Conservation (phyloP, 1,140 invertebrate species). For the Tetraneura akinire region DNA sequence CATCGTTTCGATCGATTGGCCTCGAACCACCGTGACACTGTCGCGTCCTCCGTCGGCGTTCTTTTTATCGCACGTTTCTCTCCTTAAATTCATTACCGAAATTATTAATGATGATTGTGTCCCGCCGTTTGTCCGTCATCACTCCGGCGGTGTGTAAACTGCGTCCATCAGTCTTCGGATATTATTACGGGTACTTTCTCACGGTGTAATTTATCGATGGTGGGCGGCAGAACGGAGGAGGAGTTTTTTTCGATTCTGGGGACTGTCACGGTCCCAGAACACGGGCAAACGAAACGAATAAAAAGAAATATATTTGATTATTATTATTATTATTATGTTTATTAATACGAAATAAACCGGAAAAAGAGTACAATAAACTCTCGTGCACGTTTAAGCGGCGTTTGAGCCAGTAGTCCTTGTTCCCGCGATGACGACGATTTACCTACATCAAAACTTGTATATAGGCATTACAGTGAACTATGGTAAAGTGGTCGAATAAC, state of each 20-base stretch:
- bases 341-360: background rate
- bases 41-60: constrained; percentile 45
- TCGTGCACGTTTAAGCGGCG: too few relatives aligned
- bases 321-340: too few relatives aligned
- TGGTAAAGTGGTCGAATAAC: too few relatives aligned
- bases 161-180: background rate
- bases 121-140: background rate
- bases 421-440: background rate
- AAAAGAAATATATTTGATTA: background rate
- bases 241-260: background rate
- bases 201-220: constrained; percentile 40
- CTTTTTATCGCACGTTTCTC: background rate
- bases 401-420: background rate
- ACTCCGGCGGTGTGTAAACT: background rate
- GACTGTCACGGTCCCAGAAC: constrained; percentile 33
- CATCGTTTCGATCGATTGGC: constrained; percentile 37
- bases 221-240: background rate
- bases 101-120: constrained; percentile 45
- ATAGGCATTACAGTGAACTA: too few relatives aligned
- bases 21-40: constrained; percentile 41
- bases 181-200: constrained; percentile 16
- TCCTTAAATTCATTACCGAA: constrained; percentile 45
- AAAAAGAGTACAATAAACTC: constrained; percentile 42
- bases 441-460: background rate
- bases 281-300: background rate